These are phyloP conservation scores for Melanaphis sacchari DNA, from an alignment of 1,140 invertebrate genomes.

Conservation along the genomic window DNA sequence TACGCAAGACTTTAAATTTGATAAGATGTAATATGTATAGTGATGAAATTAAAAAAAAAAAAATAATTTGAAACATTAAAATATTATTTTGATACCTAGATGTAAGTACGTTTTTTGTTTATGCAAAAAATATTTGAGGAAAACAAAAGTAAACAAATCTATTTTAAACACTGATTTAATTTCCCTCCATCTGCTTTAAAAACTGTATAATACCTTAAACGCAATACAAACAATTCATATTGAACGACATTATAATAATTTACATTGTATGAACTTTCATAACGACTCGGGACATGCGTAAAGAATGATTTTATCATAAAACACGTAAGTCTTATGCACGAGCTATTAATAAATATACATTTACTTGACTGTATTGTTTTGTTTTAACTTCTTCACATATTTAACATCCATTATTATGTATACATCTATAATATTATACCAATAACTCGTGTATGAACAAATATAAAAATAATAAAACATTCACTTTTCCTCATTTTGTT, in stretches of 20 bases:
- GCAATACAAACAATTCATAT: not conserved
- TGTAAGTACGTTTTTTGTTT: not conserved
- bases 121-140: not conserved
- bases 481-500: not conserved
- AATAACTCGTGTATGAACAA: not conserved
- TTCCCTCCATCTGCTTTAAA: not conserved
- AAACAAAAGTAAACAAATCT: not conserved
- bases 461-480: not conserved
- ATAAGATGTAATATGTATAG: not conserved
- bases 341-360: not conserved
- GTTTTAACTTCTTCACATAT: not conserved
- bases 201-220: not conserved
- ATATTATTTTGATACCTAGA: not conserved
- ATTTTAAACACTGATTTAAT: not conserved
- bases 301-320: conserved; percentile 1
- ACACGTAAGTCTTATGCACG: not conserved
- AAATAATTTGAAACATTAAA: not conserved
- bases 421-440: not conserved
- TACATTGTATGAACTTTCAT: not conserved
- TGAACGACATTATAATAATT: not conserved
- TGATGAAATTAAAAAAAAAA: not conserved
- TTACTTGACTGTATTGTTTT: not conserved
- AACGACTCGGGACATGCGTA: not conserved
- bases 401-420: not conserved
- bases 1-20: not conserved